Conservation (phyloP, 2,113 vertebrate species). For the Notothenia rossii region DNA sequence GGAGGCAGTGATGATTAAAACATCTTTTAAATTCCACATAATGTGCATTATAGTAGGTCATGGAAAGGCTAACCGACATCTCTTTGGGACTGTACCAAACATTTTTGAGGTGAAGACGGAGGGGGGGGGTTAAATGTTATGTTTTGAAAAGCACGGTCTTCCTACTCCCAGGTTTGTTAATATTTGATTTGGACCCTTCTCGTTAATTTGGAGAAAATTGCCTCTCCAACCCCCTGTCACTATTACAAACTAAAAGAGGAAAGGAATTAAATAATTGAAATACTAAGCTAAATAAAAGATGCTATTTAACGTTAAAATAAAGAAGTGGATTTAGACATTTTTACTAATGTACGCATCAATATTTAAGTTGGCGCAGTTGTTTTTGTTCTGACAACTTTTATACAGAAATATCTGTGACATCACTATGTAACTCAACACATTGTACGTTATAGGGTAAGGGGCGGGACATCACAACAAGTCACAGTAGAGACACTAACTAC, state of each 20-base stretch:
- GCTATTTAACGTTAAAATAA: background rate
- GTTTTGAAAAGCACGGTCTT: background rate
- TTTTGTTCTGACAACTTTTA: no score
- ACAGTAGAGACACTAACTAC: no score
- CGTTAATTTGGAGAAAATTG: no score
- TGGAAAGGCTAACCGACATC: background rate
- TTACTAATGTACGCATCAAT: background rate
- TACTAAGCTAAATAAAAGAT: no score
- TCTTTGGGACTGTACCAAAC: constrained; percentile 3
- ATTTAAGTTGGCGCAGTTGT: no score
- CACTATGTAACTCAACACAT: no score
- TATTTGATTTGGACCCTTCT: background rate
- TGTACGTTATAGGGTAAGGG: no score
- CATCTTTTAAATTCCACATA: constrained; percentile 9
- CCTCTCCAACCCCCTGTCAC: no score
- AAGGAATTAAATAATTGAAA: background rate
- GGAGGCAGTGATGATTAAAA: constrained; percentile 22
- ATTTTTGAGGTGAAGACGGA: background rate
- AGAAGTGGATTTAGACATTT: background rate
- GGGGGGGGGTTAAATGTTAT: background rate
- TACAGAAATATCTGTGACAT: no score
- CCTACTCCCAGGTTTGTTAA: background rate
- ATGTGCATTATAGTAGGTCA: constrained; percentile 4
- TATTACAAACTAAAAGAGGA: background rate
- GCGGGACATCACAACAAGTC: no score